Conservation (phyloP, 2,113 vertebrate genomes). For the Barbus barbus region DNA sequence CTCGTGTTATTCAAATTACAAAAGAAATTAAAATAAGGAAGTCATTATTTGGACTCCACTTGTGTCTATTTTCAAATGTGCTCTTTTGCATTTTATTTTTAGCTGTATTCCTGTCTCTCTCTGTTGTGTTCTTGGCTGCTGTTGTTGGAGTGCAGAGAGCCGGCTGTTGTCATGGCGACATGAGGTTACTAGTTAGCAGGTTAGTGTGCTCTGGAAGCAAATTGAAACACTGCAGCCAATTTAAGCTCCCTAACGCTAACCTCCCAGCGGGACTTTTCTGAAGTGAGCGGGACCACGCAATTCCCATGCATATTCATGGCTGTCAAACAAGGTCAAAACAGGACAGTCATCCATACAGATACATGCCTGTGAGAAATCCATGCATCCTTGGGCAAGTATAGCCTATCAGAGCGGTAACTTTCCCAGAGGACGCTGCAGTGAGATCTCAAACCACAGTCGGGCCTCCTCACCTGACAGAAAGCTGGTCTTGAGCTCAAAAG, state of each 20-base stretch:
- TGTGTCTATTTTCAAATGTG: not conserved
- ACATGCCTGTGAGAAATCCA: not conserved
- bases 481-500: not conserved
- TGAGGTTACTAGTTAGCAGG: conserved; percentile 35
- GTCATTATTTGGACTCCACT: not conserved
- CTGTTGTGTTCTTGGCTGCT: conserved; percentile 1
- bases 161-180: conserved; percentile 49
- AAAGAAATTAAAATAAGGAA: not conserved
- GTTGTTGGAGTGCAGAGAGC: conserved; percentile 37
- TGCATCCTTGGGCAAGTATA: not conserved
- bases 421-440: not conserved
- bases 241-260: not conserved
- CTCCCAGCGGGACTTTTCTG: not conserved
- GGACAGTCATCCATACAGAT: not conserved
- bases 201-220: conserved; percentile 48
- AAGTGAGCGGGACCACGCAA: not conserved
- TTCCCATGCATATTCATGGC: not conserved
- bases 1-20: not conserved
- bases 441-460: not conserved
- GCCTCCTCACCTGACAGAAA: conserved; percentile 14
- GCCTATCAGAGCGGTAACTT: not conserved
- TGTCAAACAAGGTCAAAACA: conserved; percentile 7
- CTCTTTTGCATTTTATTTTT: conserved; percentile 22
- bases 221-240: not conserved
- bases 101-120: conserved; percentile 4